Base-by-base conservation (phyloP, 92 coral and sea anemone species). In the Galaxea fascicularis region DNA sequence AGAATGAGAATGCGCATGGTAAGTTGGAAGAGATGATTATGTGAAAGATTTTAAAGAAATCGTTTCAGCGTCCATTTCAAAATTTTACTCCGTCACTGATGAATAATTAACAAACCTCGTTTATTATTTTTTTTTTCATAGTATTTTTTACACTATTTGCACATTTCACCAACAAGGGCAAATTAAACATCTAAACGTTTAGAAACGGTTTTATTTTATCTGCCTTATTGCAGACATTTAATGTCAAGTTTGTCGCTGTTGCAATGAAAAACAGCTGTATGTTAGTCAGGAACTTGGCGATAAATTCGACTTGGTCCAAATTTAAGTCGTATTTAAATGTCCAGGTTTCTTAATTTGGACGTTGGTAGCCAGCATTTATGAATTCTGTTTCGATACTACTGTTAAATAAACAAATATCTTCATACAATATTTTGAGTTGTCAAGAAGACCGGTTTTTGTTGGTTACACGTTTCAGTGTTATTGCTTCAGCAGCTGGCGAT, bases 71-170 rank as follows among this genome's bases (percentile, higher is more conserved):
- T 69, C 41, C 26, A 67, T 52, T 67, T 52, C 15, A 35, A 80
- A 51, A 69, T 74, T 82, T 27, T 57, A 35, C 67, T 82, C 53
- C 70, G 70, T 25, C 71, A 68, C 67, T 58, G 10, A 53, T 82
- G 58, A 70, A 82, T 82, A 70, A 82, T 82, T 82, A 71, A 82
- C 78, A 54, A 70, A 30, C 59, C 16, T 44, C 69, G 76, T 69
- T 71, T 69, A n/a, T 77, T n/a, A n/a, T n/a, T n/a, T n/a, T n/a
- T n/a, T 27, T 51, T 65, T 28, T 22, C 17, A 45, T 64, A 78
- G 35, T 31, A 63, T 44, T 24, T 72, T 78, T 13, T 65, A n/a
- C 47, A 22, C 45, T 15, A 2, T 8, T 10, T 8, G 52, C 21
- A 79, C 30, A 66, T 79, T 65, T 67, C 29, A 52, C 65, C 49